These are phyloP conservation scores for Papilio dardanus DNA, from an alignment of 1,140 invertebrate species.

Conservation along the genomic window DNA sequence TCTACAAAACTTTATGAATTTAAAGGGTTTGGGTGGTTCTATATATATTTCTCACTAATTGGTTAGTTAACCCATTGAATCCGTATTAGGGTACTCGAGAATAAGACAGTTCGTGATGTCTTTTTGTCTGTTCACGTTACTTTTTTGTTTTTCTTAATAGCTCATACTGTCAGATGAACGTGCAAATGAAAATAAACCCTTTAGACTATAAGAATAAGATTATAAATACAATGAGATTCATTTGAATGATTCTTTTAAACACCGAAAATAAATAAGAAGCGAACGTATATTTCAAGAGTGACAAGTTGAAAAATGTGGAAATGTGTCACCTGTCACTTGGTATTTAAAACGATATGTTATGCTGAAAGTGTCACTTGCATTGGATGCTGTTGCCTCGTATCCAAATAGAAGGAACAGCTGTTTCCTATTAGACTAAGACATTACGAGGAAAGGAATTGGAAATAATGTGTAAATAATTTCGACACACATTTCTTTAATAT, in stretches of 20 bases:
- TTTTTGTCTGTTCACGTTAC: conserved; percentile 69
- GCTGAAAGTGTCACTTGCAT: conserved; percentile 61
- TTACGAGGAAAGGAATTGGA: conserved; percentile 60
- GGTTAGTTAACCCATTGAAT: conserved; percentile 58
- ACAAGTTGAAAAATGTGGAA: conserved; percentile 82
- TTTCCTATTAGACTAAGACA: conserved; percentile 61
- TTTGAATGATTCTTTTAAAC: conserved; percentile 48
- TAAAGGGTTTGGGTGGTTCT: conserved; percentile 26
- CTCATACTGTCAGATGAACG: neutral
- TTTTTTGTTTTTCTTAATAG: conserved; percentile 50
- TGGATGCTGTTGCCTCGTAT: conserved; percentile 61
- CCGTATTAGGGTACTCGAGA: conserved; percentile 54
- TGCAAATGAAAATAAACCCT: conserved; percentile 32
- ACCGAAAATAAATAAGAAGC: conserved; percentile 61
- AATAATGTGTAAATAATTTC: conserved; percentile 51
- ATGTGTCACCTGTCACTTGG: conserved; percentile 82
- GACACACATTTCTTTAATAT: neutral
- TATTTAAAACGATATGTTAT: conserved; percentile 81
- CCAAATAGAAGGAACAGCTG: conserved; percentile 73
- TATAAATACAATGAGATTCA: conserved; percentile 41
- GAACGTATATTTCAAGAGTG: conserved; percentile 67
- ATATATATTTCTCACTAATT: conserved; percentile 55
- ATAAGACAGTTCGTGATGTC: conserved; percentile 56
- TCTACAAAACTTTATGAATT: neutral
- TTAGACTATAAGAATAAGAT: conserved; percentile 41